Percentiles rank a stretch among this genome's conserved stretches.
phyloP scores from a whole-genome alignment of 2,113 vertebrate species.

The Barbus barbus region DNA sequence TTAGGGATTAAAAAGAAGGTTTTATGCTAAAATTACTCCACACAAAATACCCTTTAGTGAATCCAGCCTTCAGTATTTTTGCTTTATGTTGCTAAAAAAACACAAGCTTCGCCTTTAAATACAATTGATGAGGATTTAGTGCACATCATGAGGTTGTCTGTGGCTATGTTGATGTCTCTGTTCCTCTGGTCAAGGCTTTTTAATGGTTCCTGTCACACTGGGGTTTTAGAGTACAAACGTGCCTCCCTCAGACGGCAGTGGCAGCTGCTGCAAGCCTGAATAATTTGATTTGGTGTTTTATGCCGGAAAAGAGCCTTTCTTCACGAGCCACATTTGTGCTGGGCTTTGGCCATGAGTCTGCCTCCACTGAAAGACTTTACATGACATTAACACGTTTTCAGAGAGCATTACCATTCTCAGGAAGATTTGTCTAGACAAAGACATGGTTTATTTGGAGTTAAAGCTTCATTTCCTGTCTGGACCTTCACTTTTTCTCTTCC shows the following conservation, averaged over 20 bases:
- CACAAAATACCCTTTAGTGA: background rate
- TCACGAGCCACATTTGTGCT: constrained; percentile 72
- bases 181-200: constrained; percentile 63
- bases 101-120: background rate
- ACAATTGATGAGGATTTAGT: background rate
- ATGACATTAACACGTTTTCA: constrained; percentile 82
- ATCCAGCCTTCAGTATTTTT: background rate
- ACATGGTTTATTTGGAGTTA: constrained; percentile 81
- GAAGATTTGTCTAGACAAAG: constrained; percentile 82
- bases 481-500: constrained; percentile 58
- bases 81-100: background rate
- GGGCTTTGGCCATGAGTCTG: constrained; percentile 64
- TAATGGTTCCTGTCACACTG: constrained; percentile 77
- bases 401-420: constrained; percentile 79
- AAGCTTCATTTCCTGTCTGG: constrained; percentile 80
- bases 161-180: constrained; percentile 59
- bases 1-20: background rate
- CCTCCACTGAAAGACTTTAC: constrained; percentile 77
- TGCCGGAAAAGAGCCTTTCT: constrained; percentile 75
- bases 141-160: constrained; percentile 1
- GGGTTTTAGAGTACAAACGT: constrained; percentile 69
- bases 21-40: background rate
- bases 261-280: constrained; percentile 74
- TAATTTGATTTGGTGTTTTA: constrained; percentile 81
- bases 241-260: constrained; percentile 65